Percentiles rank a stretch among this genome's conserved stretches.
Evolutionary conservation across 2,797 vertebrate species (phyloP).

Genomic region (Rhyacichthys aspro): DNA sequence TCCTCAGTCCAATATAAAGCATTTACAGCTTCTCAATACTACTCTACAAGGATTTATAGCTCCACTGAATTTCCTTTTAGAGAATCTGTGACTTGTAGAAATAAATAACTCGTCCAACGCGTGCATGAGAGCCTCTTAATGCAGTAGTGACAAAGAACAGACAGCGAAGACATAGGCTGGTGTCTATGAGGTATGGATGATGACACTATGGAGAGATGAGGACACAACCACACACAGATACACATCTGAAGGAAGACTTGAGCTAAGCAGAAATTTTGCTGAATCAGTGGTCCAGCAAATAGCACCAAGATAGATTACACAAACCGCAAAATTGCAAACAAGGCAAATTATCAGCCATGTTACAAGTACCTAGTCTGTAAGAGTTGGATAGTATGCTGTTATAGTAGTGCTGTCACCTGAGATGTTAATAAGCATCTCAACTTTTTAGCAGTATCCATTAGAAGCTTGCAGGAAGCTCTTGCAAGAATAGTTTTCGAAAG

Average conservation of each 20-base stretch:
- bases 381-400: background rate
- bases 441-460: no score
- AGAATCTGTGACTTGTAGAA: constrained; percentile 38
- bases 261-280: constrained; percentile 56
- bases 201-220: constrained; percentile 34
- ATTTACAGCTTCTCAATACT: background rate
- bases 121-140: constrained; percentile 26
- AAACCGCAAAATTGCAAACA: constrained; percentile 37
- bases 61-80: constrained; percentile 4
- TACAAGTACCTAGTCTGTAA: constrained; percentile 10
- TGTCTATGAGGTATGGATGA: constrained; percentile 44
- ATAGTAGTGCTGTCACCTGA: constrained; percentile 8
- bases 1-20: background rate
- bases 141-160: constrained; percentile 10
- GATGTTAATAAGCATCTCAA: constrained; percentile 4
- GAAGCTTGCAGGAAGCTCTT: background rate
- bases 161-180: constrained; percentile 10
- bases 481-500: background rate
- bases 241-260: constrained; percentile 42
- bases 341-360: constrained; percentile 37
- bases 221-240: constrained; percentile 25
- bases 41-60: constrained; percentile 6
- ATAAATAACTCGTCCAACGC: constrained; percentile 41
- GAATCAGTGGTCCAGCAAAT: constrained; percentile 29
- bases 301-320: constrained; percentile 43